Base-by-base conservation (phyloP, 2,797 vertebrate genomes). In the Aulostomus chinensis region DNA sequence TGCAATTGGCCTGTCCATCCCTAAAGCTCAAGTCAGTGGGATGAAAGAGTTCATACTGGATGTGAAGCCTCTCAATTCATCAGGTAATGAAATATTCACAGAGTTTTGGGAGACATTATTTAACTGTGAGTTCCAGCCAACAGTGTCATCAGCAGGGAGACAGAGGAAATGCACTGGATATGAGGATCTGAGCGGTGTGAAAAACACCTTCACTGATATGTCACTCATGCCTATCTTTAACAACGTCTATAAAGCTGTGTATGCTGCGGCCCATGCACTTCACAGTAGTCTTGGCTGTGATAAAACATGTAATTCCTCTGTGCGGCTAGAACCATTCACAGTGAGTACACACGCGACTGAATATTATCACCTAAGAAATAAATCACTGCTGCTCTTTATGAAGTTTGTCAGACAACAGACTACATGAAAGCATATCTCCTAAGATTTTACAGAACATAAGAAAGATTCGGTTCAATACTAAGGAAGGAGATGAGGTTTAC, bases 181-280 rank as follows among this genome's bases (percentile, higher is more conserved):
- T 17, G 86, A 88, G 56, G 56, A 78, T 31, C 11, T 88, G 37
- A 68, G 33, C 7, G 52, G 38, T 12, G 24, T 84, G 2, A 34
- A 84, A 20, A 88, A 81, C 69, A 56, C 50, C 15, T 89, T 79
- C 46, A 88, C 80, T 36, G 88, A 90, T 34, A 84, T 88, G 81
- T 86, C 88, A 1, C 59, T 83, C 16, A 85, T 89, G 81, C 79
- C 83, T 1, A 86, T 89, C 18, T 78, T 86, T 52, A 80, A 80
- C 53, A 89, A 86, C 41, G 57, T 91, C 4, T 91, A 91, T 42
- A 91, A 89, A 73, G 88, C 54, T 29, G 87, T 91, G 3, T 90
- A 89, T 56, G 87, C 88, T 30, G 72, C 86, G 40, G 88, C 88
- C 9, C 83, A 91, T 20, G 73, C 85, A 5, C 72, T 91, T 26